Evolutionary conservation across 2,797 vertebrate genomes (phyloP), one percentile per base, ranked within the genome.

Genomic region (Sebastes iracundus): DNA sequence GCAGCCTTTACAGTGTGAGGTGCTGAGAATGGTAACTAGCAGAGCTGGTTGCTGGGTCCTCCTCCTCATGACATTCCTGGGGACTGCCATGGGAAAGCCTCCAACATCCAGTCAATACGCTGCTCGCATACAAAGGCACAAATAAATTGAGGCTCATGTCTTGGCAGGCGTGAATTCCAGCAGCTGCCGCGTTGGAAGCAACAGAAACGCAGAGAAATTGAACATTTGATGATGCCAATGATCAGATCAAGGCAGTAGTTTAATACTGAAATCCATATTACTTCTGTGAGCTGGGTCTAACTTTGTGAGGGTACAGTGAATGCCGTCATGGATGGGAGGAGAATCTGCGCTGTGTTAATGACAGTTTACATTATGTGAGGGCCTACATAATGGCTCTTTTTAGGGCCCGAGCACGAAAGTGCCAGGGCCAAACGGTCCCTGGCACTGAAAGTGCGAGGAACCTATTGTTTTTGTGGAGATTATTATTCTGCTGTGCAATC

Each of bases 111-210:
- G 74, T 90, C 84, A 83, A 88, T 75, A 83, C 3, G 6, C 75
- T 46, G 25, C 53, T 81, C 38, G 28, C 71, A 85, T 60, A 85
- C 75, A 92, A 83, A 91, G 38, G 75, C 75, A 80, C 84, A 90
- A 82, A 87, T 84, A 87, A 87, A 89, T 64, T 84, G 66, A 84
- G 73, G 75, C 78, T 86, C 75, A 76, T 63, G 72, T 78, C 81
- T 91, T 87, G 82, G 87, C 88, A 87, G 72, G 69, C 72, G 60
- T 49, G 63, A 52, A 80, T 82, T 80, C 77, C 76, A 84, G 81
- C 80, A 87, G 82, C 85, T 90, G 71, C 58, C 64, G n/a, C 4
- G 25, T 86, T 72, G 60, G 65, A 56, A 64, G 69, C 73, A 59
- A 64, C 60, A 71, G 58, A 75, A 81, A 86, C 12, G 38, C 35